Conservation (phyloP, 2,888 invertebrate species). For the Caenorhabditis sp. region DNA sequence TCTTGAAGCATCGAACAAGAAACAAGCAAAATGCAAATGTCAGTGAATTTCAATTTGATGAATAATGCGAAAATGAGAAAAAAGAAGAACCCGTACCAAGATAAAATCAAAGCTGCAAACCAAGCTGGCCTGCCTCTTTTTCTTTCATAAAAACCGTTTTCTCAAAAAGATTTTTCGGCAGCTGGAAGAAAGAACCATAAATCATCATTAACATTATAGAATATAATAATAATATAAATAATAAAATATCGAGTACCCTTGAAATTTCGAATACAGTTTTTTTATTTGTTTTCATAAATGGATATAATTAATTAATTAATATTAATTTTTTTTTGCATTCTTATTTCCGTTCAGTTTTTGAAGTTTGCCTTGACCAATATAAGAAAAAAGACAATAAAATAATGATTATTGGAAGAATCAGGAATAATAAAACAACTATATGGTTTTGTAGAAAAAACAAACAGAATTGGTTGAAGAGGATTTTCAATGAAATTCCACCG, state of each 20-base stretch:
- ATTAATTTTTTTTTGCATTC: not conserved
- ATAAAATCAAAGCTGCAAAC: constrained; percentile 46
- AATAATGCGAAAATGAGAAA: constrained; percentile 4
- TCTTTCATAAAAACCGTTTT: not conserved
- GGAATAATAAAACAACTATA: too few relatives aligned
- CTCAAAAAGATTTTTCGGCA: not conserved
- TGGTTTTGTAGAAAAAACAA: too few relatives aligned
- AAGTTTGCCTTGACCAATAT: not conserved
- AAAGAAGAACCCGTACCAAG: constrained; percentile 40
- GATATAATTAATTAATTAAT: not conserved
- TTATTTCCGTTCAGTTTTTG: not conserved
- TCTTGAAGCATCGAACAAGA: constrained; percentile 27
- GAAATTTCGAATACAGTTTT: not conserved
- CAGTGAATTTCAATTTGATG: constrained; percentile 11
- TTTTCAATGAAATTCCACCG: too few relatives aligned
- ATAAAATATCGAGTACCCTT: not conserved
- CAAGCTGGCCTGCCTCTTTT: not conserved
- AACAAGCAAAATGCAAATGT: constrained; percentile 23
- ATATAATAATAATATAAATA: not conserved
- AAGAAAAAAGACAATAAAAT: not conserved
- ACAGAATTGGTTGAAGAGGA: too few relatives aligned
- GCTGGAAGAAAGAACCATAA: not conserved
- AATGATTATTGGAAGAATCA: not conserved
- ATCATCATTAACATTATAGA: not conserved
- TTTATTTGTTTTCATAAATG: not conserved